Conservation (phyloP, 2,797 vertebrate genomes). For the Cossypha heuglini region DNA sequence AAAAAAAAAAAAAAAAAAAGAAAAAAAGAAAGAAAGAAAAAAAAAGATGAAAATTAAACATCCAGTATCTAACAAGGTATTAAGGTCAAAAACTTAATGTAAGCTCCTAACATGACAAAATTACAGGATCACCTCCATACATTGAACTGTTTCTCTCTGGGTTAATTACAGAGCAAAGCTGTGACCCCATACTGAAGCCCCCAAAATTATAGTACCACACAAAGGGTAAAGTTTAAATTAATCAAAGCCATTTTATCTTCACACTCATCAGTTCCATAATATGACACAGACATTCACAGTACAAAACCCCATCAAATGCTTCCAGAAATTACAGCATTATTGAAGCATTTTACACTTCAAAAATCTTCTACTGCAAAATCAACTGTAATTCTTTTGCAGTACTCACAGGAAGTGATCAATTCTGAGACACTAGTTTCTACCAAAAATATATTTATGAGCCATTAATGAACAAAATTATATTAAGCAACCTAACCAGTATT, state of each 20-base stretch:
- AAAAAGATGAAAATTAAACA: neutral
- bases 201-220: neutral
- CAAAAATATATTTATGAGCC: neutral
- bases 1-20: no score
- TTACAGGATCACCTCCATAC: neutral
- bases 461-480: neutral
- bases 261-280: neutral
- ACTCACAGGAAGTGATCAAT: neutral
- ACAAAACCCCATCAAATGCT: neutral
- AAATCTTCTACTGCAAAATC: neutral
- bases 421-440: neutral
- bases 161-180: constrained; percentile 14
- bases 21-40: no score
- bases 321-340: neutral
- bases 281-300: neutral
- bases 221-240: neutral
- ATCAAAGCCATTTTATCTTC: neutral
- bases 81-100: neutral
- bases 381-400: neutral
- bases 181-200: neutral
- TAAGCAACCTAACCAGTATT: neutral
- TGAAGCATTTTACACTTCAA: neutral
- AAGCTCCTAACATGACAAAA: neutral
- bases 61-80: neutral
- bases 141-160: neutral